Evolutionary conservation across 2,888 invertebrate species (phyloP).

Genomic region (Scaptomyza caliginosa): DNA sequence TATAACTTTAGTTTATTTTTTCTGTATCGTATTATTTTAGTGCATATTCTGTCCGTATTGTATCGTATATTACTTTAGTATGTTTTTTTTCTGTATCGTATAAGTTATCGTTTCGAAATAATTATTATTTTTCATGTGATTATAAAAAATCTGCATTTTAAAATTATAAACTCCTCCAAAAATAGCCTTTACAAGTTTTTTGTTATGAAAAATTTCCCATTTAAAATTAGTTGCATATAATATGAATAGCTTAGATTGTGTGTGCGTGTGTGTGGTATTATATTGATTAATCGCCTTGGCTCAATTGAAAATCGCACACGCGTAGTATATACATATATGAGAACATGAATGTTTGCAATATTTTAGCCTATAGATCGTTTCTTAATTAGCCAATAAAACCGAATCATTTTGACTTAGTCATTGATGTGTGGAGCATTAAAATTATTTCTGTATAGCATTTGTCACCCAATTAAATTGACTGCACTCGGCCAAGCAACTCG

Average conservation of each 20-base stretch:
- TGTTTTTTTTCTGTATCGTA: no score
- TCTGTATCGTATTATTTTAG: no score
- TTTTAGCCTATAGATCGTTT: slow-evolving; percentile 40
- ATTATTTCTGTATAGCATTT: slow-evolving; percentile 75
- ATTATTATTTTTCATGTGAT: no score
- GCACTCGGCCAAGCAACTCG: slow-evolving; percentile 39
- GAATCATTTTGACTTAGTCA: slow-evolving; percentile 76
- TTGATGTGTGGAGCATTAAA: slow-evolving; percentile 75
- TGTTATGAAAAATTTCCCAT: neutral
- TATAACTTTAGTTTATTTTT: no score
- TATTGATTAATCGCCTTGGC: slow-evolving; percentile 70
- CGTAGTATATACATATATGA: slow-evolving; percentile 36
- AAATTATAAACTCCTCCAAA: no score
- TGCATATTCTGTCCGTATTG: no score
- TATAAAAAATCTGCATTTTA: no score
- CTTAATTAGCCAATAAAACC: slow-evolving; percentile 76
- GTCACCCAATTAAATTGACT: slow-evolving; percentile 78
- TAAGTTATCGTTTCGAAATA: no score
- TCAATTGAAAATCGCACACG: slow-evolving; percentile 66
- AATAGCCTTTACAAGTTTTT: no score
- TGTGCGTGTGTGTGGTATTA: slow-evolving; percentile 10
- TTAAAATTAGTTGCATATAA: neutral
- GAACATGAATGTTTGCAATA: neutral
- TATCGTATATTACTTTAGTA: no score
- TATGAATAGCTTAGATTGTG: neutral